Evolutionary conservation across 2,888 invertebrate genomes (phyloP), one percentile per base, ranked within the genome.

Genomic region (Lymantria dispar): DNA sequence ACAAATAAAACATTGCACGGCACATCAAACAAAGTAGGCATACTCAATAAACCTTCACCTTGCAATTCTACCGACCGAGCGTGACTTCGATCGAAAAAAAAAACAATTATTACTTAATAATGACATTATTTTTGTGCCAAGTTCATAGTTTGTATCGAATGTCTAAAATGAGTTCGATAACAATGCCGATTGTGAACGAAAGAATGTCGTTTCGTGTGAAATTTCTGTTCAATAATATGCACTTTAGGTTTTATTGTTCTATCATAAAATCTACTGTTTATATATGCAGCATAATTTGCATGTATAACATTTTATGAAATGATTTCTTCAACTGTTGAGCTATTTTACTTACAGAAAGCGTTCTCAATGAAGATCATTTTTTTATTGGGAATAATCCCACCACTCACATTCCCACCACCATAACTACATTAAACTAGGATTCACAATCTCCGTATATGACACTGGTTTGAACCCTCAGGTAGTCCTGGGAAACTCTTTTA

Each of bases 71-170:
- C 48, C 65, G 62, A 64, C 61, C 63, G 64, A 68, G 70, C 76
- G 70, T 76, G 66, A 73, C 70, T 58, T 39, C 12, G 38, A 48
- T 38, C 50, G 54, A 63, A 69, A 67, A 33, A n/a, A n/a, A 40
- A 63, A 67, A 68, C 64, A 63, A 57, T 61, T 66, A 68, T 75
- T 76, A 73, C 70, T 54, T 74, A 71, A 74, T 65, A 68, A 66
- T 62, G 58, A 46, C 53, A 65, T 38, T 62, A 69, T 73, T 52
- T 45, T 52, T 63, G 62, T 73, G 75, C 70, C 76, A 77, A 77
- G 77, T 76, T 76, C 72, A 74, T 69, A 63, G 70, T 63, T 64
- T 39, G 53, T 22, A 45, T 52, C 43, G 44, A 59, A 54, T 56
- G 60, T 61, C 33, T 58, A 13, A 51, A 58, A 59, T 58, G 55